Conservation (phyloP, 2,888 invertebrate genomes). For the Napeogenes sylphis region DNA sequence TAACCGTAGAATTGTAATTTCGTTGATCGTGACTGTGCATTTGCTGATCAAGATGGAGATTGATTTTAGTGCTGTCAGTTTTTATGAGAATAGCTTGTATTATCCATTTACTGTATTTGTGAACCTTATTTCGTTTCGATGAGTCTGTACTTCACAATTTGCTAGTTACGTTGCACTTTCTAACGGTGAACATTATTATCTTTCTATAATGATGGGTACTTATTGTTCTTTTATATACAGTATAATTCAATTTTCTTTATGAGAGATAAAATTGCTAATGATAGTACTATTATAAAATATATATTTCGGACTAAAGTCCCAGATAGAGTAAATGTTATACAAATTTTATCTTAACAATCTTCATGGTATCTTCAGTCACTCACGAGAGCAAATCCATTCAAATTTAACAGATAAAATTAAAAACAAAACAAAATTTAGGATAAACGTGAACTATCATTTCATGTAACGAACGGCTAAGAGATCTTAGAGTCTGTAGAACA, state of each 20-base stretch:
- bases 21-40: constrained; percentile 7
- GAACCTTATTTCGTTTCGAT: constrained; percentile 32
- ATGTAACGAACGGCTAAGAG: too few relatives aligned
- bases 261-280: constrained; percentile 25
- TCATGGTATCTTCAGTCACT: too few relatives aligned
- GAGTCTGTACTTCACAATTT: constrained; percentile 27
- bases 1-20: neutral
- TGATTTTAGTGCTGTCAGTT: constrained; percentile 21
- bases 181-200: constrained; percentile 32
- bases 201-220: constrained; percentile 32
- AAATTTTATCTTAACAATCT: too few relatives aligned
- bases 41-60: constrained; percentile 25
- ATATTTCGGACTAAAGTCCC: too few relatives aligned
- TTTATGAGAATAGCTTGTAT: constrained; percentile 21
- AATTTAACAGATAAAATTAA: too few relatives aligned
- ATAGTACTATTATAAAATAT: neutral
- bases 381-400: too few relatives aligned
- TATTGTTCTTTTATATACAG: constrained; percentile 32
- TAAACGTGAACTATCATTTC: too few relatives aligned
- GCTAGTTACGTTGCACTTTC: constrained; percentile 32
- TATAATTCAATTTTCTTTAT: constrained; percentile 32
- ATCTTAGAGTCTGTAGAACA: constrained; percentile 17
- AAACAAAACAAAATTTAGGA: too few relatives aligned
- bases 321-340: too few relatives aligned
- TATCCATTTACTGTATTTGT: constrained; percentile 22